These are phyloP conservation scores for Calliopum simillimum DNA, from an alignment of 2,888 invertebrate species.

Conservation along the genomic window DNA sequence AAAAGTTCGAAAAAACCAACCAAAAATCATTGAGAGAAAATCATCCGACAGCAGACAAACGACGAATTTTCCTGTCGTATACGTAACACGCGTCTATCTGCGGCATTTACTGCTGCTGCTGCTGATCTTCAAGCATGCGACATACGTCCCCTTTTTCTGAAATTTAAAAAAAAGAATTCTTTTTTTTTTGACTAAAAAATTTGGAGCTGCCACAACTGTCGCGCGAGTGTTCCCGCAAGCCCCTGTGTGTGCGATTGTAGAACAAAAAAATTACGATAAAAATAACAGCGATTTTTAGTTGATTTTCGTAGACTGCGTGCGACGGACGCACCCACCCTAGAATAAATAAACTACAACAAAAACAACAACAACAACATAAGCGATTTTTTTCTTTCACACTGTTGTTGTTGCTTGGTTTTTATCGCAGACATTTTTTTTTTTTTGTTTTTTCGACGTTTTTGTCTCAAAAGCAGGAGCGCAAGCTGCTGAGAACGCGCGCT, in stretches of 20 bases:
- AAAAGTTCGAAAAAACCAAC: not conserved
- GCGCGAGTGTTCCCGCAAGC: not conserved
- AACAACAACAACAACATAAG: not conserved
- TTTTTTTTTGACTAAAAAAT: not conserved
- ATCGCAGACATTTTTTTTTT: too few relatives aligned
- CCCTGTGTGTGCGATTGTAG: not conserved
- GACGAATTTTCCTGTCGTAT: conserved; percentile 6
- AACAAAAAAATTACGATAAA: conserved; percentile 8
- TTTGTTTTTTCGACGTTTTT: not conserved
- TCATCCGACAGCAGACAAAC: not conserved
- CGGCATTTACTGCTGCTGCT: not conserved
- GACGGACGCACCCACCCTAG: conserved; percentile 28
- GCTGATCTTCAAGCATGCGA: not conserved
- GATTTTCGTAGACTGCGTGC: conserved; percentile 7
- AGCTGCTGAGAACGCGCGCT: not conserved
- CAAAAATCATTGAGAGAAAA: conserved; percentile 7
- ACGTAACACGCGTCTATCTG: conserved; percentile 38
- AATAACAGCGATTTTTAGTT: conserved; percentile 3
- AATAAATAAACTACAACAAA: conserved; percentile 4
- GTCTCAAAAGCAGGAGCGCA: not conserved
- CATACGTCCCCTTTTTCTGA: not conserved
- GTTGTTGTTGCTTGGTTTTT: too few relatives aligned
- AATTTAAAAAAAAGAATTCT: too few relatives aligned
- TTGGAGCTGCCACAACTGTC: conserved; percentile 13
- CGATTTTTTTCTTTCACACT: not conserved